Percentiles rank a stretch among this genome's conserved stretches.
phyloP scores from a whole-genome alignment of 2,888 invertebrate genomes.

The Harpagoxenus sublaevis region DNA sequence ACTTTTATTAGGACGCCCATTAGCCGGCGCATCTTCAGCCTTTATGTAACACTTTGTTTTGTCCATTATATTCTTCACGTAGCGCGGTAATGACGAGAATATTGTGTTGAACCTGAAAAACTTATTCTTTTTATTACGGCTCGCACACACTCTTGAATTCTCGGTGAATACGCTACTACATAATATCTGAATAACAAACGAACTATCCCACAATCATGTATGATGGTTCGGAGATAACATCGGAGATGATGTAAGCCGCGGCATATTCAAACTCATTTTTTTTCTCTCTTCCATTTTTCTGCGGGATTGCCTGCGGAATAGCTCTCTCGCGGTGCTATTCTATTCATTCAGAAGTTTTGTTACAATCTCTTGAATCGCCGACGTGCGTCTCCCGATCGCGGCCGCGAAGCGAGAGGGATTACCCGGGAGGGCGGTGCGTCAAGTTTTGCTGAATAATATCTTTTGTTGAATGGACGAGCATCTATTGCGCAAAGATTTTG shows the following conservation, averaged over 20 bases:
- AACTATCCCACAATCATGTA: conserved; percentile 48
- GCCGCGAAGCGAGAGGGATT: background rate
- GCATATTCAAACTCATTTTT: conserved; percentile 43
- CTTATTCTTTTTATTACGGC: background rate
- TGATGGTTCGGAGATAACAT: conserved; percentile 47
- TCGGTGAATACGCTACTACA: background rate
- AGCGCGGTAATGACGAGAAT: background rate
- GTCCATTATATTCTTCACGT: background rate
- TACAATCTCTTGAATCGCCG: conserved; percentile 27
- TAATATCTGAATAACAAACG: conserved; percentile 45
- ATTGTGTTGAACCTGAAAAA: conserved; percentile 18
- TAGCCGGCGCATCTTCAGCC: background rate
- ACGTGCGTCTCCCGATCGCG: conserved; percentile 8
- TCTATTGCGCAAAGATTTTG: conserved; percentile 12
- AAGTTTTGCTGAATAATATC: background rate
- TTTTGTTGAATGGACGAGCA: conserved; percentile 10
- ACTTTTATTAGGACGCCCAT: background rate
- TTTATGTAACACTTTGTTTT: background rate
- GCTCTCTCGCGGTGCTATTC: conserved; percentile 25
- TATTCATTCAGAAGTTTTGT: conserved; percentile 41
- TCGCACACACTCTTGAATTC: conserved; percentile 26
- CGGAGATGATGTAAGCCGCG: conserved; percentile 40
- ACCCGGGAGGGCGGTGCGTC: background rate
- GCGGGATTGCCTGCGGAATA: conserved; percentile 11
- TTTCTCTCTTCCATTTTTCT: conserved; percentile 12